Base-by-base conservation (phyloP, 2,888 invertebrate genomes). In the Cephus pulcher region DNA sequence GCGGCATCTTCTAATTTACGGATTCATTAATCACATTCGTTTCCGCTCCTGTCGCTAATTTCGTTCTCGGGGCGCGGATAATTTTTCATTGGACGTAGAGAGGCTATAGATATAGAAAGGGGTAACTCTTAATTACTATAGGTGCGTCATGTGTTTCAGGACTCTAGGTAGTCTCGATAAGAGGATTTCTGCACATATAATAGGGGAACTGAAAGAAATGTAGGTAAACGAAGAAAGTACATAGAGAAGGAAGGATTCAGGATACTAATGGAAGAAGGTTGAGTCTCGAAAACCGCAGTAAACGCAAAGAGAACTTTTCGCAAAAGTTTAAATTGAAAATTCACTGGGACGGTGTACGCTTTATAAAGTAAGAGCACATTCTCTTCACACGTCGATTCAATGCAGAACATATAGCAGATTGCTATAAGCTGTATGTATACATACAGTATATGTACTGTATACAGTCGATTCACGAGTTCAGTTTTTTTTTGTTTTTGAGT, bases 11-110 rank as follows among this genome's bases (percentile, higher is more conserved):
- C 78, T 83, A 85, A 85, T 85, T 85, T 82, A 81, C 82, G 79
- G 80, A 76, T 76, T 78, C 85, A 85, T 85, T 84, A 85, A 85
- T 85, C 85, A 85, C 82, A 82, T 84, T 85, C 80, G 82, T 79
- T 75, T 78, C 76, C 78, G 81, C 81, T 82, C 76, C 80, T 79
- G 76, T 81, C 82, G 84, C 82, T 85, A 85, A 84, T 85, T 85
- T 80, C 80, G 80, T 80, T 75, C 79, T 68, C 12, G 33, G 77
- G 40, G 78, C 74, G 74, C 76, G 69, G 40, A 81, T 76, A 81
- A 85, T 82, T 83, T 83, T 85, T 85, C 85, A 82, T 83, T 81
- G 71, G 71, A 71, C 71, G 34, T 33, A 6, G 32, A 12, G 71
- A 71, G 12, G 12, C 56, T 33, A 71, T 71, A 71, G 71, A 71